Evolutionary conservation across 2,888 invertebrate species (phyloP), one percentile per base, ranked within the genome.

Genomic region (Sarcophaga rosellei): DNA sequence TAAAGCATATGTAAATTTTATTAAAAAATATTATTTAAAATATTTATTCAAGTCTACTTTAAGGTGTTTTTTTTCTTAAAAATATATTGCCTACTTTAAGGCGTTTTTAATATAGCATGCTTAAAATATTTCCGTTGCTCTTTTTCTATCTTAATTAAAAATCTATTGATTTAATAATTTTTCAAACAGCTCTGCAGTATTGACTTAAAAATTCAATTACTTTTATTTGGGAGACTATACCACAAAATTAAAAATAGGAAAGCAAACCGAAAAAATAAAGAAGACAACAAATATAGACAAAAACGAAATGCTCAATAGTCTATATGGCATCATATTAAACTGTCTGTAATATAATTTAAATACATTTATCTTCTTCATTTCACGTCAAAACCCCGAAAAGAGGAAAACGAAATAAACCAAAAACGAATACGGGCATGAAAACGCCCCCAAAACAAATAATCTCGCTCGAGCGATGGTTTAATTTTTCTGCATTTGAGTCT

Each of bases 341-440:
- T 84, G 77, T 78, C 66, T 63, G 74, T 62, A 83, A 73, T 86
- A 69, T 70, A 66, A 80, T 84, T 86, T 77, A 61, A 84, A 66
- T 70, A 74, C 77, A 86, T 86, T 86, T 86, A 84, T 86, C 86
- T 86, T 86, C 81, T 70, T 86, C 86, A 84, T 77, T 84, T 66
- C 53, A 74, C 25, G 74, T 83, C 78, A 84, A 81, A 83, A 81
- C 78, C 74, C 77, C 53, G 45, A 73, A 85, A 59, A 68, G 62
- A 25, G 73, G 62, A 61, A 80, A 73, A 81, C 35, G 45, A 63
- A 70, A 77, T 15, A 20, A 45, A 25, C 17, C 21, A 23, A 15
- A 47, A 25, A 44, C 35, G 47, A 63, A 70, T 66, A 72, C 25
- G 75, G 70, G 25, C 68, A 79, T 72, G 57, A 68, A 80, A 81